A percentile compares a stretch with the other conserved stretches of the same genome.
phyloP scores from a whole-genome alignment of 2,797 vertebrate species.

The Micromesistius poutassou region DNA sequence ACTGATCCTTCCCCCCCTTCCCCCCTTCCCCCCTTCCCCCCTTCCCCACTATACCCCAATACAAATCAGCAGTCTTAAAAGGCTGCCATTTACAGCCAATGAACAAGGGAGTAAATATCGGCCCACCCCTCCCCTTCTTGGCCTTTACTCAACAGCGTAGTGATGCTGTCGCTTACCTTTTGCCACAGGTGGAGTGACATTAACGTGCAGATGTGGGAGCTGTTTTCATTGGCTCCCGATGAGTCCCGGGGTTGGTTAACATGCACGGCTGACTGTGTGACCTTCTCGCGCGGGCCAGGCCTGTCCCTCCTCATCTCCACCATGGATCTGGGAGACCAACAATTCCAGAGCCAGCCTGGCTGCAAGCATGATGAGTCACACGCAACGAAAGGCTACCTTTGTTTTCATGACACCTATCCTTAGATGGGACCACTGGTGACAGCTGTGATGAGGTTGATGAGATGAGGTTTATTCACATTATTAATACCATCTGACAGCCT shows the following conservation, averaged over 20 bases:
- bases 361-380: constrained; percentile 51
- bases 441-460: constrained; percentile 51
- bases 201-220: constrained; percentile 43
- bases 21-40: too few relatives aligned
- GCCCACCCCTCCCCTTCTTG: not conserved
- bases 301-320: constrained; percentile 54
- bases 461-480: constrained; percentile 44
- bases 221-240: constrained; percentile 22
- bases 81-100: constrained; percentile 40
- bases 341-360: constrained; percentile 37
- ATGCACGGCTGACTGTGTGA: constrained; percentile 60
- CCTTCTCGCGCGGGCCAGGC: constrained; percentile 48
- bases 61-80: constrained; percentile 47
- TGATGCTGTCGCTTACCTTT: not conserved
- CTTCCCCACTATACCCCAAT: constrained; percentile 13
- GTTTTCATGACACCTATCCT: constrained; percentile 39
- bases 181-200: constrained; percentile 31
- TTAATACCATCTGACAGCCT: not conserved
- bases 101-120: constrained; percentile 37
- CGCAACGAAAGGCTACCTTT: constrained; percentile 38
- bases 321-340: constrained; percentile 46
- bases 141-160: not conserved
- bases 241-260: constrained; percentile 63
- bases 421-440: constrained; percentile 40
- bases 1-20: constrained; percentile 23